A percentile compares a stretch with the other conserved stretches of the same genome.
These are phyloP conservation scores for Bedellia somnulentella DNA, from an alignment of 2,888 invertebrate species.

Conservation along the genomic window DNA sequence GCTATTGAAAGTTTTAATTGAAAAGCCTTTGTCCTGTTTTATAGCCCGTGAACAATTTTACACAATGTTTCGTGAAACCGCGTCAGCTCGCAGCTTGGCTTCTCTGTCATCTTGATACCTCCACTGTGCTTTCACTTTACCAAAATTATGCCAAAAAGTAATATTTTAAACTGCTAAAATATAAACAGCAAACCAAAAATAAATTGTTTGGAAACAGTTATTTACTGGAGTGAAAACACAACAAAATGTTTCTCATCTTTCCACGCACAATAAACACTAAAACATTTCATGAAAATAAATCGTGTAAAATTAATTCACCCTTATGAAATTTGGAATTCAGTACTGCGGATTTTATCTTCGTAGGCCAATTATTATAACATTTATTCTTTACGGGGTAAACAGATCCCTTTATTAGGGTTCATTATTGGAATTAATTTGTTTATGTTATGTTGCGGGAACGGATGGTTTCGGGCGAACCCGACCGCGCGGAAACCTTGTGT, in stretches of 20 bases:
- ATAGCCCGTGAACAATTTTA: conserved; percentile 45
- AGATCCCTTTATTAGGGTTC: conserved; percentile 56
- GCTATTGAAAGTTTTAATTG: conserved; percentile 58
- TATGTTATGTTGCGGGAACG: conserved; percentile 46
- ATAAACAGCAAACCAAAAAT: too few relatives aligned
- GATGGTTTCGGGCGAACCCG: conserved; percentile 24
- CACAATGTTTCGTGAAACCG: conserved; percentile 28
- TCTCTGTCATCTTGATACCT: conserved; percentile 25
- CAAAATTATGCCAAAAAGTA: too few relatives aligned
- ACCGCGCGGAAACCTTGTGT: conserved; percentile 41
- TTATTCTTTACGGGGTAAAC: conserved; percentile 58
- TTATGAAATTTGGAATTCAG: conserved; percentile 37
- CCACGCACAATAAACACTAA: too few relatives aligned
- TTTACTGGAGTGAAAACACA: too few relatives aligned
- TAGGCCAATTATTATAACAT: conserved; percentile 55
- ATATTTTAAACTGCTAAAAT: too few relatives aligned
- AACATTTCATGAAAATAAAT: too few relatives aligned
- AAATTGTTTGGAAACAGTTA: too few relatives aligned
- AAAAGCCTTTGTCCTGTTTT: conserved; percentile 55
- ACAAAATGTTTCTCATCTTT: too few relatives aligned
- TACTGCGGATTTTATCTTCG: conserved; percentile 48
- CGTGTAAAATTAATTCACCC: conserved; percentile 47
- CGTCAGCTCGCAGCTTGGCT: conserved; percentile 11
- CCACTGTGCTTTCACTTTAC: conserved; percentile 16
- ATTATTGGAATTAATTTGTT: conserved; percentile 61